Evolutionary conservation across 2,113 vertebrate genomes (phyloP).

Genomic region (Chauna torquata): DNA sequence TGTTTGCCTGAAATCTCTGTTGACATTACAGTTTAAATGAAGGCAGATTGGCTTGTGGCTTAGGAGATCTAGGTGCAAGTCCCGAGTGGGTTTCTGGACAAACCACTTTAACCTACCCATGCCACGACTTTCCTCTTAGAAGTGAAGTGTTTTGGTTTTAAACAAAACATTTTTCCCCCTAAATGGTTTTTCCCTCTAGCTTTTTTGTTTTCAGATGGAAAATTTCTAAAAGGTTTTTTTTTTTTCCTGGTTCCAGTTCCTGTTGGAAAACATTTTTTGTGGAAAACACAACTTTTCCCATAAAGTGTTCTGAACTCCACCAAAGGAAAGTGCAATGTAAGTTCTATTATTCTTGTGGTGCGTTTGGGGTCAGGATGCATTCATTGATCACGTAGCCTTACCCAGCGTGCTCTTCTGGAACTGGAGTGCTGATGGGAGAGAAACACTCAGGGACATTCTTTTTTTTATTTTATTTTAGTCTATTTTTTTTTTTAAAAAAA

Average conservation of each 20-base stretch:
- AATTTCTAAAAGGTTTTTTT: neutral
- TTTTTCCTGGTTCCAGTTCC: neutral
- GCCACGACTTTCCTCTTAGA: neutral
- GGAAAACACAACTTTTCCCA: constrained; percentile 18
- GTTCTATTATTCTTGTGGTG: constrained; percentile 43
- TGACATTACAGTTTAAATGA: constrained; percentile 4
- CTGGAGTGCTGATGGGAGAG: neutral
- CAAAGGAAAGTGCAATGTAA: neutral
- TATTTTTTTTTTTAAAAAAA: constrained; percentile 40
- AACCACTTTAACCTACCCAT: neutral
- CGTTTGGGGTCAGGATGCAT: constrained; percentile 34
- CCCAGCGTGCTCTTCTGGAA: constrained; percentile 10
- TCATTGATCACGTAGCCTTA: constrained; percentile 39
- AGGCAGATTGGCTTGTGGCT: constrained; percentile 39
- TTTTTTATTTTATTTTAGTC: neutral
- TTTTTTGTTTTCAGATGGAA: constrained; percentile 6
- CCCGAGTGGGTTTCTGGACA: neutral
- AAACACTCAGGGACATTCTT: neutral
- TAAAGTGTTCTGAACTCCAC: constrained; percentile 1
- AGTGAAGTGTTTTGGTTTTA: neutral
- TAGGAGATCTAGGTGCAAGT: constrained; percentile 31
- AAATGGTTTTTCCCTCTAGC: neutral
- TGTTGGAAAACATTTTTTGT: neutral
- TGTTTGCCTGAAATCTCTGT: constrained; percentile 16
- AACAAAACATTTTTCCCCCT: neutral